These are phyloP conservation scores for Xenopus borealis DNA, from an alignment of 2,113 vertebrate species.

Conservation along the genomic window DNA sequence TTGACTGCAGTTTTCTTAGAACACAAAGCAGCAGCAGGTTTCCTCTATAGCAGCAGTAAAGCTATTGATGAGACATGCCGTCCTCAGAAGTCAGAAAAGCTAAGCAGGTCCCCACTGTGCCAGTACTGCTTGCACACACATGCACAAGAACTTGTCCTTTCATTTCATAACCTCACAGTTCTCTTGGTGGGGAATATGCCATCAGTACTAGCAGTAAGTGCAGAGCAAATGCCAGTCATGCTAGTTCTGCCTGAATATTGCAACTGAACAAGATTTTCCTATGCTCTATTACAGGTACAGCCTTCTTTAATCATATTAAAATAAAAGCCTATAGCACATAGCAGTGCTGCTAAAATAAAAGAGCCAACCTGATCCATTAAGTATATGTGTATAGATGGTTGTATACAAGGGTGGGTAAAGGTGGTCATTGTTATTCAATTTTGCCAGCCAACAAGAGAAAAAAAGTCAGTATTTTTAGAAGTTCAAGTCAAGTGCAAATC, in stretches of 20 bases:
- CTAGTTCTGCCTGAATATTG: background rate
- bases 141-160: conserved; percentile 34
- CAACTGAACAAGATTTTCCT: no score
- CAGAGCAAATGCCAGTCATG: conserved; percentile 32
- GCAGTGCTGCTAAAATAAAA: no score
- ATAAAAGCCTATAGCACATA: no score
- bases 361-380: no score
- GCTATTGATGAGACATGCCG: conserved; percentile 31
- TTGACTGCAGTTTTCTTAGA: background rate
- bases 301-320: no score
- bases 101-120: conserved; percentile 34
- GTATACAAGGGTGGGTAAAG: background rate
- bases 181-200: background rate
- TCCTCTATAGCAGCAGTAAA: conserved; percentile 13
- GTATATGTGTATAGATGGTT: no score
- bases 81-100: conserved; percentile 30
- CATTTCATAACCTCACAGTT: conserved; percentile 18
- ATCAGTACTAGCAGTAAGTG: conserved; percentile 7
- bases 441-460: background rate
- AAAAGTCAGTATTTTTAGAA: background rate
- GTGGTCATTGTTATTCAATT: background rate
- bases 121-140: conserved; percentile 29
- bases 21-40: conserved; percentile 12
- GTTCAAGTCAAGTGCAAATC: background rate
- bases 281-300: no score